Evolutionary conservation across 2,888 invertebrate species (phyloP).

Genomic region (Dicyrtomina minuta): DNA sequence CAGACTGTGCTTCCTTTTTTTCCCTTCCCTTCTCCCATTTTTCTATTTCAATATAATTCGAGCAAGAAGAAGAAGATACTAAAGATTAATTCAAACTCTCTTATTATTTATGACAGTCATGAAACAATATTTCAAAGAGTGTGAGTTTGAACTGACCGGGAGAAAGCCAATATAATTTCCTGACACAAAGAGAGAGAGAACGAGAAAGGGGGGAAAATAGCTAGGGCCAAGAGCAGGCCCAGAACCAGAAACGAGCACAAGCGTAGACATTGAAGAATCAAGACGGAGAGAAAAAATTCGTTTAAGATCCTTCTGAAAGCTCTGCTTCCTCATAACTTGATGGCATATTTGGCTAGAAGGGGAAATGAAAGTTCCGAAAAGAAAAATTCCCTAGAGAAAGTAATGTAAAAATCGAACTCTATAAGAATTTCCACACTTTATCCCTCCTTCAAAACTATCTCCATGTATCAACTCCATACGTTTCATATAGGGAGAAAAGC

Average conservation of each 20-base stretch:
- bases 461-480: not conserved
- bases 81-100: constrained; percentile 25
- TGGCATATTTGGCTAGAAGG: constrained; percentile 25
- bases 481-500: too few species aligned
- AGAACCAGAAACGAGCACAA: too few species aligned
- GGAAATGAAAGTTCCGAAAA: constrained; percentile 30
- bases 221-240: too few species aligned
- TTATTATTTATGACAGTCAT: constrained; percentile 26
- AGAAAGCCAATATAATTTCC: constrained; percentile 28
- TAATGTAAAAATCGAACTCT: constrained; percentile 22
- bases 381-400: constrained; percentile 27
- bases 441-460: not conserved
- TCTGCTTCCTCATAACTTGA: constrained; percentile 22
- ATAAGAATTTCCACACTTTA: not conserved
- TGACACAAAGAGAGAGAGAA: not conserved
- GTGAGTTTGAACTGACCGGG: constrained; percentile 22
- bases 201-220: not conserved
- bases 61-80: not conserved
- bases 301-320: constrained; percentile 28
- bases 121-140: constrained; percentile 20
- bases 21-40: not conserved
- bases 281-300: constrained; percentile 7
- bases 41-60: not conserved
- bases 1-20: too few species aligned
- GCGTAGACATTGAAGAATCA: too few species aligned